These are phyloP conservation scores for Hydraecia micacea DNA, from an alignment of 2,888 invertebrate species.

Conservation along the genomic window DNA sequence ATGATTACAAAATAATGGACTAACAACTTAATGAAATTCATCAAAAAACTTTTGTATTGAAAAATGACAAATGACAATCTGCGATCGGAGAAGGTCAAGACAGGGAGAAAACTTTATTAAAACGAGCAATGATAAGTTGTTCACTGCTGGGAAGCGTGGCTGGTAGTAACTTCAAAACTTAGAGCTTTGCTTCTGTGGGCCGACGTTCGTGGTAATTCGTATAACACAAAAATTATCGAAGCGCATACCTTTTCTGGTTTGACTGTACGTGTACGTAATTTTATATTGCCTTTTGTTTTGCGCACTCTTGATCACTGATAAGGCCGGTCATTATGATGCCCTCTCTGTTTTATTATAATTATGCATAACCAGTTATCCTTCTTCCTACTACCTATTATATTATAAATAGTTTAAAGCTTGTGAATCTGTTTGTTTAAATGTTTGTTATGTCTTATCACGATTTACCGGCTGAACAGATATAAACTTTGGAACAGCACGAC, in stretches of 20 bases:
- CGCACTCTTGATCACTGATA: constrained; percentile 9
- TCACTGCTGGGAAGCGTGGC: neutral
- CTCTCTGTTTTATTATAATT: neutral
- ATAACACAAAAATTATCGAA: neutral
- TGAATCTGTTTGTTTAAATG: neutral
- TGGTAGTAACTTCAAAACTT: neutral
- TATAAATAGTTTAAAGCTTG: neutral
- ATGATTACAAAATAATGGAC: neutral
- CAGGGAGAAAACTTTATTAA: neutral
- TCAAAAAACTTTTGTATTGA: neutral
- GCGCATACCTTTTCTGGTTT: neutral
- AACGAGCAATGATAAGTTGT: neutral
- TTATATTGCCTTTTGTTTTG: neutral
- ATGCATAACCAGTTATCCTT: neutral
- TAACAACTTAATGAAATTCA: neutral
- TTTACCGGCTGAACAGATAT: neutral
- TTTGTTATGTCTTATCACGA: no score
- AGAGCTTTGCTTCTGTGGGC: neutral
- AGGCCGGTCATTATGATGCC: neutral
- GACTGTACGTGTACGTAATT: neutral
- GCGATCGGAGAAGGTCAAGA: neutral
- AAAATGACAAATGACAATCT: neutral
- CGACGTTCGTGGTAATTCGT: neutral
- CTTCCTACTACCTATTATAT: neutral
- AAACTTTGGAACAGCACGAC: no score